Evolutionary conservation across 2,888 invertebrate species (phyloP).

Genomic region (Myopa testacea): DNA sequence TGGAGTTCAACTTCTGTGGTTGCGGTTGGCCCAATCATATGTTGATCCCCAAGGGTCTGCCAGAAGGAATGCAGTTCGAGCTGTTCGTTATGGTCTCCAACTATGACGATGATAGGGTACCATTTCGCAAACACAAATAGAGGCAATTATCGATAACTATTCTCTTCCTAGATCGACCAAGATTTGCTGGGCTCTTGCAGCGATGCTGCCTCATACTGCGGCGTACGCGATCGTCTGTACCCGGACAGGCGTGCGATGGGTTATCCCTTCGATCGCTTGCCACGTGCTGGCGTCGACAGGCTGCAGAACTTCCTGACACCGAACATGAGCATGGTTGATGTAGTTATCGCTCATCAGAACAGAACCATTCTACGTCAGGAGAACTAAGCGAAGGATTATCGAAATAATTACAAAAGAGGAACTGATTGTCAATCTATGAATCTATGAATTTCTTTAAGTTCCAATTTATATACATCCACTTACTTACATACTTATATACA

Average conservation of each 20-base stretch:
- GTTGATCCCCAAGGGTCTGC: conserved; percentile 79
- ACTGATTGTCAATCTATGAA: neutral
- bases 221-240: conserved; percentile 80
- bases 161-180: conserved; percentile 60
- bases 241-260: conserved; percentile 88
- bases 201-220: conserved; percentile 84
- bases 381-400: neutral
- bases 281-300: conserved; percentile 71
- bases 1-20: conserved; percentile 84
- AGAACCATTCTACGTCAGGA: conserved; percentile 64
- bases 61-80: conserved; percentile 75
- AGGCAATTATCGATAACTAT: neutral
- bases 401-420: no score
- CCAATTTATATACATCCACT: neutral
- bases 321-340: conserved; percentile 78
- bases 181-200: conserved; percentile 72
- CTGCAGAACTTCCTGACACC: conserved; percentile 78
- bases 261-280: conserved; percentile 84
- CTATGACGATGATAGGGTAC: conserved; percentile 73
- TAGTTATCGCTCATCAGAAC: conserved; percentile 74
- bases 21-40: conserved; percentile 90
- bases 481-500: neutral
- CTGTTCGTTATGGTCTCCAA: conserved; percentile 84
- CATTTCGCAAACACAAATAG: conserved; percentile 1
- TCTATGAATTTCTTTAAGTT: neutral